Conservation (phyloP, 2,113 vertebrate genomes). For the Oryzias javanicus region DNA sequence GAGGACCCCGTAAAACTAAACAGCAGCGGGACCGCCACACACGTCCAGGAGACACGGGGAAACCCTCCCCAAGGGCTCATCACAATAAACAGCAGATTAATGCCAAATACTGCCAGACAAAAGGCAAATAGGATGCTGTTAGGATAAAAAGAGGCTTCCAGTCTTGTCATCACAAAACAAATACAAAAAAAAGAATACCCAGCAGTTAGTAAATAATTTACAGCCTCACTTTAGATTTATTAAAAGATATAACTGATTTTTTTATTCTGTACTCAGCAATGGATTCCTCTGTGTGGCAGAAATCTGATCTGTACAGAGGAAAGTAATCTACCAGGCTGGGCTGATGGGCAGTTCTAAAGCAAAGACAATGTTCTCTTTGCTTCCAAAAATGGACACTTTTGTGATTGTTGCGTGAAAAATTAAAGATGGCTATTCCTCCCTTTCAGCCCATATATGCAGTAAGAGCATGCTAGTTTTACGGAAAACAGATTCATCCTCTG, state of each 20-base stretch:
- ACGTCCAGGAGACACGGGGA: slow-evolving; percentile 46
- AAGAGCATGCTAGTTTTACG: slow-evolving; percentile 41
- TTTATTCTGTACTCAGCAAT: no score
- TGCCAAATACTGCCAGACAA: slow-evolving; percentile 67
- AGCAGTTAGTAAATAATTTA: slow-evolving; percentile 57
- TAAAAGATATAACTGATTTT: slow-evolving; percentile 24
- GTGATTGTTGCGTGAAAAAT: slow-evolving; percentile 49
- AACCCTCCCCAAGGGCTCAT: slow-evolving; percentile 68
- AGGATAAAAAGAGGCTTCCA: slow-evolving; percentile 41
- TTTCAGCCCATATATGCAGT: slow-evolving; percentile 52
- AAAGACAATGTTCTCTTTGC: slow-evolving; percentile 38
- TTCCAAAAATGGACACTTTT: slow-evolving; percentile 31
- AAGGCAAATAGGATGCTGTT: slow-evolving; percentile 39
- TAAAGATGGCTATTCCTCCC: slow-evolving; percentile 39
- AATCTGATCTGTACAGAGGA: slow-evolving; percentile 45
- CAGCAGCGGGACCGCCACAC: slow-evolving; percentile 12
- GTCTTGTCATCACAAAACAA: slow-evolving; percentile 14
- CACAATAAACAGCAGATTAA: slow-evolving; percentile 72
- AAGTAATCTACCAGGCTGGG: slow-evolving; percentile 25
- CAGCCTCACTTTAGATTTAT: slow-evolving; percentile 44
- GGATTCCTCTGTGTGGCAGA: slow-evolving; percentile 15
- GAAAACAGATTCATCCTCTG: slow-evolving; percentile 48
- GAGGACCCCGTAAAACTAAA: slow-evolving; percentile 68
- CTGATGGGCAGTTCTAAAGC: slow-evolving; percentile 23
- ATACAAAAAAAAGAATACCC: slow-evolving; percentile 30